A percentile compares a stretch with the other conserved stretches of the same genome.
Conservation (phyloP, 37 sponge, comb jelly and placozoan species). For the Ianthella basta region DNA sequence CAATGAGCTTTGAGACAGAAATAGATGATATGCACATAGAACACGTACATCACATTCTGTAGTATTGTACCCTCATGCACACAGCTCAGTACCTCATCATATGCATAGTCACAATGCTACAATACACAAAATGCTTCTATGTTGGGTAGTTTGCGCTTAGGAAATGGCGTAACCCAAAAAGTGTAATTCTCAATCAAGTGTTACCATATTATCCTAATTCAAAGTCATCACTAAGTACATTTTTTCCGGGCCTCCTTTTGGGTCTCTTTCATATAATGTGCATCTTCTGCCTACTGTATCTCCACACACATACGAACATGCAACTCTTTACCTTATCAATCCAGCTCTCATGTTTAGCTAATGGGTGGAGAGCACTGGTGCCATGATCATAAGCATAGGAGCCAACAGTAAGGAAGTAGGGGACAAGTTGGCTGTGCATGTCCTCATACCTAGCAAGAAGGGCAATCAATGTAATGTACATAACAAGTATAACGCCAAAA, state of each 20-base stretch:
- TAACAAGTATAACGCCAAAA: no score
- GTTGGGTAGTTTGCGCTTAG: no score
- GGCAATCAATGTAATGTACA: not conserved
- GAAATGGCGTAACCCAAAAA: no score
- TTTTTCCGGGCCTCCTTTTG: no score
- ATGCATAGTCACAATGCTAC: no score
- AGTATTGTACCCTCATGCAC: not conserved
- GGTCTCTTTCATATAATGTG: no score
- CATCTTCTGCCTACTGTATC: no score
- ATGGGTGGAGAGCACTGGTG: constrained; percentile 72
- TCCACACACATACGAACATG: constrained; percentile 5
- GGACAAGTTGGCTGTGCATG: constrained; percentile 70
- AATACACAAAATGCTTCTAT: no score
- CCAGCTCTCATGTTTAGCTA: constrained; percentile 71
- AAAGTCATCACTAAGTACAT: no score
- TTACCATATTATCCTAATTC: no score
- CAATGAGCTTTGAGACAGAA: constrained; percentile 53
- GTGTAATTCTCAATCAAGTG: no score
- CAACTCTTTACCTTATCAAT: constrained; percentile 64
- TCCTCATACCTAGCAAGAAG: constrained; percentile 58
- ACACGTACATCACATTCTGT: not conserved
- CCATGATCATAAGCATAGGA: constrained; percentile 53
- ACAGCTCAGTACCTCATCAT: no score
- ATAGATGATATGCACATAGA: not conserved
- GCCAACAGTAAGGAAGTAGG: constrained; percentile 77